Conservation (phyloP, 1,140 invertebrate genomes). For the Zaprionus ornatus region DNA sequence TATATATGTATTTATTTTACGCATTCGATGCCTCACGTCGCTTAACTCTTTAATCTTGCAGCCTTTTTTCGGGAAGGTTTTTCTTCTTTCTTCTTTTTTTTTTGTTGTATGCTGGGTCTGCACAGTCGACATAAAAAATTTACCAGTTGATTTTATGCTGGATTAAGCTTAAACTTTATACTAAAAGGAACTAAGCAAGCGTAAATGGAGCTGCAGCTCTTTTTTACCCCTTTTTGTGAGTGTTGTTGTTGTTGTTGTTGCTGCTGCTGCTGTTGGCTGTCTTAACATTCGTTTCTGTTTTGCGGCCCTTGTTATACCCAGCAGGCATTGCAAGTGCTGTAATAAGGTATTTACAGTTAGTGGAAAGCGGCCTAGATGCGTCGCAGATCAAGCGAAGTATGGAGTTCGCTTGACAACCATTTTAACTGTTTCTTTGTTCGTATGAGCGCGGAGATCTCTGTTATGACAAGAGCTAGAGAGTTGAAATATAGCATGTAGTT, state of each 20-base stretch:
- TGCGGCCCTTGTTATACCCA: constrained; percentile 49
- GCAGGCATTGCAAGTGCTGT: neutral
- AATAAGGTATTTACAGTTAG: neutral
- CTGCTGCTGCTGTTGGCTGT: constrained; percentile 51
- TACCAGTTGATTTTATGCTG: constrained; percentile 83
- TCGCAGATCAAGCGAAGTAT: neutral
- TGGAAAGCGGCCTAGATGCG: neutral
- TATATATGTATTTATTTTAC: constrained; percentile 19
- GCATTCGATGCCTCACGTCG: constrained; percentile 29
- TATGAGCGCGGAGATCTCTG: neutral
- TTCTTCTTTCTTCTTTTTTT: too few species aligned
- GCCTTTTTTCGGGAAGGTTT: constrained; percentile 38
- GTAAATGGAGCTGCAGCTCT: constrained; percentile 69
- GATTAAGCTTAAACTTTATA: constrained; percentile 82
- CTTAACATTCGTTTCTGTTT: constrained; percentile 27
- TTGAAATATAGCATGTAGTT: neutral
- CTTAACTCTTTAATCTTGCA: constrained; percentile 75
- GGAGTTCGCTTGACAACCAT: neutral
- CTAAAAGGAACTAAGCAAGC: constrained; percentile 82
- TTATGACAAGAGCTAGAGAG: fast-evolving
- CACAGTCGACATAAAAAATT: constrained; percentile 74
- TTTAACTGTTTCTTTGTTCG: neutral
- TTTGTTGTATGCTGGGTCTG: constrained; percentile 2
- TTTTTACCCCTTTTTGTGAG: constrained; percentile 5
- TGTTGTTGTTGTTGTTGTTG: constrained; percentile 27